Evolutionary conservation across 2,113 vertebrate genomes (phyloP), one percentile per base, ranked within the genome.

Genomic region (Pavo muticus): DNA sequence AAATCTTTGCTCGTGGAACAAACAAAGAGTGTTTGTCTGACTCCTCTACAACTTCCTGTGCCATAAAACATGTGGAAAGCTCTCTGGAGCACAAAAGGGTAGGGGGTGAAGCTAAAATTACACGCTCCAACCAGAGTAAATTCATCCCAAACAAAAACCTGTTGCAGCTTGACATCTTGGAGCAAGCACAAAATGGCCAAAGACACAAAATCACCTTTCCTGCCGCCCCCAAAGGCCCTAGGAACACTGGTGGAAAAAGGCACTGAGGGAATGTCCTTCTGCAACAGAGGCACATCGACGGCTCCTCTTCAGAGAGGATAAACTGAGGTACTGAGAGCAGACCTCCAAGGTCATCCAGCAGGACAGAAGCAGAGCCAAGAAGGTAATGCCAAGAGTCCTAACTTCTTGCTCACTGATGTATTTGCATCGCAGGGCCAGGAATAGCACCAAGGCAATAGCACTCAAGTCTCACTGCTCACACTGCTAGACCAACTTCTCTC

Each of bases 1-100:
- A 96, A 96, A 96, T 86, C 94, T 96, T 97, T 96, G 95, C 92
- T 93, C 14, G 11, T 87, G 86, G 86, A 97, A 87, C 94, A 97
- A 95, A 97, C 97, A 97, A 98, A 97, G 96, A 97, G 87, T 93
- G 68, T 95, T 97, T 98, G 97, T 97, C 94, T 96, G 84, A 90
- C 72, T 92, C 96, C 81, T 96, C 89, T 94, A 97, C 80, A 95
- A 92, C 86, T 84, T 95, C 90, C 81, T 40, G 8, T 94, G 91
- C 91, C 88, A 95, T 85, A 91, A 93, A 91, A 93, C 81, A 91
- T 65, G 80, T 91, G 82, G 88, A 94, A 95, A 29, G 57, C 89
- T 76, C 83, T 87, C 91, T 40, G 63, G 35, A 92, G 84, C 37
- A 77, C 48, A 85, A 69, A 83, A 84, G 70, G 60, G 65, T 92